These are phyloP conservation scores for Pammene fasciana DNA, from an alignment of 2,888 invertebrate species.

Conservation along the genomic window DNA sequence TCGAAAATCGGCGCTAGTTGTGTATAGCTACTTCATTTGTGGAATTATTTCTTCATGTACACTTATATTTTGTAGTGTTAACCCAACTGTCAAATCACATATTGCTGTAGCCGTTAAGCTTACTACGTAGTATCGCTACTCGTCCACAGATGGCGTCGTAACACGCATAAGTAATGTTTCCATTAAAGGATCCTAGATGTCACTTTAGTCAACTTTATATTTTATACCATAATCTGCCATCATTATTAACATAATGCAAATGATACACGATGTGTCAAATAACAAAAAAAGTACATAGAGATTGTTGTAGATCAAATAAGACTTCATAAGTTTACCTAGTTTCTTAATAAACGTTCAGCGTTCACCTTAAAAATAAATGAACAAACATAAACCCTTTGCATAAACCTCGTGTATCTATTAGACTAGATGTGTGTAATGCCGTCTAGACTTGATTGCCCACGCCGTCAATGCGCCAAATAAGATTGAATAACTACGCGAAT, in stretches of 20 bases:
- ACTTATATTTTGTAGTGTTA: conserved; percentile 20
- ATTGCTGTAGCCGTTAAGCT: conserved; percentile 21
- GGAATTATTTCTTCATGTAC: background rate
- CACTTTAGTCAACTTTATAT: conserved; percentile 1
- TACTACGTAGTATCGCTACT: conserved; percentile 45
- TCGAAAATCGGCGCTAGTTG: conserved; percentile 18
- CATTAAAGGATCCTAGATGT: background rate
- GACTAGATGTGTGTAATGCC: background rate
- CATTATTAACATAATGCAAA: no score
- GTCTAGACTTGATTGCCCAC: background rate
- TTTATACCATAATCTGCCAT: background rate
- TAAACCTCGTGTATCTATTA: background rate
- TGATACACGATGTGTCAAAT: no score
- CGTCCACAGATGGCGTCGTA: conserved; percentile 51
- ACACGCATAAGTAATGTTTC: background rate
- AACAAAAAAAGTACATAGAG: no score
- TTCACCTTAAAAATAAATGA: no score
- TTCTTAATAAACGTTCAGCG: no score
- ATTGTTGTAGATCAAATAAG: no score
- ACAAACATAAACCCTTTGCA: no score
- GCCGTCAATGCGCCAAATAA: conserved; percentile 7
- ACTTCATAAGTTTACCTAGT: background rate
- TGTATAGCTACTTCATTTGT: background rate
- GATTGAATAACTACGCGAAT: conserved; percentile 9
- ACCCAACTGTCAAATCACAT: conserved; percentile 41